Evolutionary conservation across 2,113 vertebrate genomes (phyloP).

Genomic region (Oceanodroma tethys): DNA sequence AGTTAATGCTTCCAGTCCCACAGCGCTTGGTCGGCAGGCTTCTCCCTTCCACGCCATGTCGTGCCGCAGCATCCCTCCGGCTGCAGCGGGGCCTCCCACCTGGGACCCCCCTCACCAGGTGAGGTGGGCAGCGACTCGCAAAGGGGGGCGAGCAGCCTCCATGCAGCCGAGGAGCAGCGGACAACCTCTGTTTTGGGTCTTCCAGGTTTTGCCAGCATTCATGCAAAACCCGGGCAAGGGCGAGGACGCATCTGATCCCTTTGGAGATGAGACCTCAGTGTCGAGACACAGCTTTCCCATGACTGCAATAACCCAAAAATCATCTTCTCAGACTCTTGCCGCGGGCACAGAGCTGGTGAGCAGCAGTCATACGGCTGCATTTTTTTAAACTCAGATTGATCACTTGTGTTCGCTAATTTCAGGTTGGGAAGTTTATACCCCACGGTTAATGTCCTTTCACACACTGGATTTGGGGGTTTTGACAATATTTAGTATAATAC

Average conservation of each 20-base stretch:
- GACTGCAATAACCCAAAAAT: background rate
- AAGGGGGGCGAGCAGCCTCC: background rate
- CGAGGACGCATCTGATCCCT: accelerated
- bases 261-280: background rate
- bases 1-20: background rate
- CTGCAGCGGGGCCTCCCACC: accelerated
- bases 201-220: background rate
- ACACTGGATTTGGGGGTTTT: background rate
- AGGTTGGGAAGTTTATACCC: background rate
- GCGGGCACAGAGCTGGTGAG: accelerated
- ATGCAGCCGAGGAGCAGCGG: accelerated
- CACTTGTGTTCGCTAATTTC: background rate
- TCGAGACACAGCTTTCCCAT: background rate
- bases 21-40: accelerated
- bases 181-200: background rate
- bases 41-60: accelerated
- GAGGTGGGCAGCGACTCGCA: background rate
- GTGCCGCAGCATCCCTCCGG: accelerated
- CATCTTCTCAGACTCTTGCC: background rate
- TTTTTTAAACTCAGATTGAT: background rate
- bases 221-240: background rate
- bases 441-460: accelerated
- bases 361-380: background rate
- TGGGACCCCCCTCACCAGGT: background rate
- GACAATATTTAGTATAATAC: background rate